phyloP scores from a whole-genome alignment of 2,888 invertebrate genomes.

The Molorchus minor region DNA sequence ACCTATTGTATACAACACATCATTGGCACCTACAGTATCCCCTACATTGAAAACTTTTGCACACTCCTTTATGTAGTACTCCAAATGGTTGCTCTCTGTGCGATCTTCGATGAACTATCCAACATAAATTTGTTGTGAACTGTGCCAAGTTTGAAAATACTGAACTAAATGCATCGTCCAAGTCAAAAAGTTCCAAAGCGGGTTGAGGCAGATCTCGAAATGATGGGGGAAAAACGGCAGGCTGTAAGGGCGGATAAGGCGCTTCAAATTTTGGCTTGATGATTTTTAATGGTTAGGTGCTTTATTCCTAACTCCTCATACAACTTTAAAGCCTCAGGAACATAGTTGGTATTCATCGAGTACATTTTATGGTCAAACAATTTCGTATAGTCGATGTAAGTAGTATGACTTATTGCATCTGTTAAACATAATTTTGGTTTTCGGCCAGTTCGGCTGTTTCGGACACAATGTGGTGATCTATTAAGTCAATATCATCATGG shows the following conservation, averaged over 20 bases:
- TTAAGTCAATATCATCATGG: slow-evolving; percentile 95
- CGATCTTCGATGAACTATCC: too few species aligned
- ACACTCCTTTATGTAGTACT: slow-evolving; percentile 90
- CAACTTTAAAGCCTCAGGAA: slow-evolving; percentile 85
- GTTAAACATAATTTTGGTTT: slow-evolving; percentile 83
- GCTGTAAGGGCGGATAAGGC: slow-evolving; percentile 90
- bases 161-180: slow-evolving; percentile 97
- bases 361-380: slow-evolving; percentile 83
- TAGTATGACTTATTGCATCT: slow-evolving; percentile 75
- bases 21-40: slow-evolving; percentile 66
- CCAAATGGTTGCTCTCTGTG: slow-evolving; percentile 79
- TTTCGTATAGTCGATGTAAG: slow-evolving; percentile 80
- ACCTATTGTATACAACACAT: slow-evolving; percentile 82
- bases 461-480: slow-evolving; percentile 91
- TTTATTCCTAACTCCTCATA: slow-evolving; percentile 88
- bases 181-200: slow-evolving; percentile 91
- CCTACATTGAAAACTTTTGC: slow-evolving; percentile 79
- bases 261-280: slow-evolving; percentile 98
- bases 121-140: too few species aligned
- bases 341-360: slow-evolving; percentile 77
- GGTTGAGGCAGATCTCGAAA: slow-evolving; percentile 95
- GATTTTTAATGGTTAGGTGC: slow-evolving; percentile 89
- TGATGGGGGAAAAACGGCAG: slow-evolving; percentile 95
- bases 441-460: slow-evolving; percentile 85
- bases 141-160: slow-evolving; percentile 90